These are phyloP conservation scores for Panthera uncia DNA, from an alignment of 2,113 vertebrate species.

Conservation along the genomic window DNA sequence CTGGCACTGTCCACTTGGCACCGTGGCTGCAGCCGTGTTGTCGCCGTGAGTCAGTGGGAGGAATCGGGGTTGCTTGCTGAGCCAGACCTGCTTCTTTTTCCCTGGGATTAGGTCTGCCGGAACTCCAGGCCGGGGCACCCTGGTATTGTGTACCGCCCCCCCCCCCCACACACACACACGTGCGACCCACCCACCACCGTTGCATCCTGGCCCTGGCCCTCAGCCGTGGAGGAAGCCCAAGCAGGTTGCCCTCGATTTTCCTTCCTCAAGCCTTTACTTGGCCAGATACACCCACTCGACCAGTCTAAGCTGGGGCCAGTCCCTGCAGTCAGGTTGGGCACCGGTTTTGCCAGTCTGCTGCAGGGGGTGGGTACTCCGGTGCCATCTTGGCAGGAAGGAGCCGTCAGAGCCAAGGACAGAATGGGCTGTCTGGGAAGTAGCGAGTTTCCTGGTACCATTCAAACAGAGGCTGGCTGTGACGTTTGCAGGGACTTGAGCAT, in stretches of 20 bases:
- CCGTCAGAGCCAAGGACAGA: not conserved
- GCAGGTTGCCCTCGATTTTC: not conserved
- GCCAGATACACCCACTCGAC: conserved; percentile 58
- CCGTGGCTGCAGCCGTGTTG: fast-evolving
- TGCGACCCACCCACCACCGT: not conserved
- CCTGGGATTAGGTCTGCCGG: fast-evolving
- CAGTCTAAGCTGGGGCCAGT: conserved; percentile 49
- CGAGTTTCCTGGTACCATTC: conserved; percentile 38
- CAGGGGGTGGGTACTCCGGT: not conserved
- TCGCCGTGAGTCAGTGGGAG: not conserved
- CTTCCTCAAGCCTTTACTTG: conserved; percentile 36
- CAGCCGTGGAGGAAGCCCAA: not conserved
- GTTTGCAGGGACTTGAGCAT: not conserved
- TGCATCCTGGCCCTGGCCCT: not conserved
- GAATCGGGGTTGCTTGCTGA: not conserved
- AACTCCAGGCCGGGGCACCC: not conserved
- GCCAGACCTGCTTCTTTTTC: not conserved
- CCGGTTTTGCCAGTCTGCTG: conserved; percentile 62
- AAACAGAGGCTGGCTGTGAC: not conserved
- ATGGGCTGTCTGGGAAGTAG: not conserved
- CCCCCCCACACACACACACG: too few species aligned
- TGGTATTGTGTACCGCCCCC: not conserved
- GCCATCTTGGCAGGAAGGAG: conserved; percentile 64
- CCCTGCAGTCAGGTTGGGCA: conserved; percentile 35
- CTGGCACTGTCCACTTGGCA: not conserved